Conservation (phyloP, 2,113 vertebrate species). For the Petroica traversi region DNA sequence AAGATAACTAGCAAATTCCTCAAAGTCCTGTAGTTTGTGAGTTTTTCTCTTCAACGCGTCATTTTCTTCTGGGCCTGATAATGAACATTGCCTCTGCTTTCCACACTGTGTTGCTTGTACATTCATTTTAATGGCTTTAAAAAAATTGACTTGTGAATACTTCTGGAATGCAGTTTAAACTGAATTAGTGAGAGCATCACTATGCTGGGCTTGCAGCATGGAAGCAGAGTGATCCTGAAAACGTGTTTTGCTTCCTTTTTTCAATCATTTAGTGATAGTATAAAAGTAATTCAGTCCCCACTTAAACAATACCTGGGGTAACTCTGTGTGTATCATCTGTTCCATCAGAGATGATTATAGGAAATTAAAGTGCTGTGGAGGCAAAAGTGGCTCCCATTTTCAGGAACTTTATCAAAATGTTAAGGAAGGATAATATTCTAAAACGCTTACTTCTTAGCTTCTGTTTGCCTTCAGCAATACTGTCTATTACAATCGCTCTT, state of each 20-base stretch:
- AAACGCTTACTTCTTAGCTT: constrained; percentile 45
- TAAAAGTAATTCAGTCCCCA: constrained; percentile 71
- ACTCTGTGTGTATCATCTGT: constrained; percentile 58
- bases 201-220: constrained; percentile 35
- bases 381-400: constrained; percentile 42
- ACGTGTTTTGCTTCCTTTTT: constrained; percentile 35
- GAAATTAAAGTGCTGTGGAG: constrained; percentile 68
- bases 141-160: constrained; percentile 48
- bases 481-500: background rate
- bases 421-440: constrained; percentile 62
- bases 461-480: constrained; percentile 59
- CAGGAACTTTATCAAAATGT: constrained; percentile 69
- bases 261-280: constrained; percentile 54
- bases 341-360: constrained; percentile 65
- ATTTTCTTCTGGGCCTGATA: constrained; percentile 59
- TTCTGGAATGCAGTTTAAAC: constrained; percentile 54
- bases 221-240: constrained; percentile 50
- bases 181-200: constrained; percentile 56
- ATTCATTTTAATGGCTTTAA: constrained; percentile 32
- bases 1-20: constrained; percentile 69
- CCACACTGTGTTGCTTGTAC: background rate
- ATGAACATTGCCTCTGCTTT: constrained; percentile 42
- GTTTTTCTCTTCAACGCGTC: background rate
- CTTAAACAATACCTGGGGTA: constrained; percentile 71
- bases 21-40: constrained; percentile 61